These are phyloP conservation scores for Drosophila kurseongensis DNA, from an alignment of 1,140 invertebrate species.

Conservation along the genomic window DNA sequence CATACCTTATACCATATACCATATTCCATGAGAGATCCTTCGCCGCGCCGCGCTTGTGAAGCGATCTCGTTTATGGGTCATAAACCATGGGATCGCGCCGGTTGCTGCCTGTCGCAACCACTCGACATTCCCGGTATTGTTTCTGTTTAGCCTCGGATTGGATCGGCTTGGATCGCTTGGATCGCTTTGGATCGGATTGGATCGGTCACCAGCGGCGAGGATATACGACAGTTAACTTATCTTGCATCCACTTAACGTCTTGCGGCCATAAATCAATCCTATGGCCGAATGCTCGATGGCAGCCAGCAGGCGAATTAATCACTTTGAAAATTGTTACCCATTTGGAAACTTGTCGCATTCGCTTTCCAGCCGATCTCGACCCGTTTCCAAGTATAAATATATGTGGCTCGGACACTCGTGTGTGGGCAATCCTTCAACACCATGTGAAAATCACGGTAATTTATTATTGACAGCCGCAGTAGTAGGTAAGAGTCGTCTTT, in stretches of 20 bases:
- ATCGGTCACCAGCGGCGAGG: slow-evolving; percentile 78
- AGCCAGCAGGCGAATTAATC: slow-evolving; percentile 82
- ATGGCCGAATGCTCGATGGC: slow-evolving; percentile 78
- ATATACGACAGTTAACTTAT: slow-evolving; percentile 82
- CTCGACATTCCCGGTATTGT: slow-evolving; percentile 58
- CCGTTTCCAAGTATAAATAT: slow-evolving; percentile 32
- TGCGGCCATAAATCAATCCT: slow-evolving; percentile 82
- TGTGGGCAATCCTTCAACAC: slow-evolving; percentile 79
- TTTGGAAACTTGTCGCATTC: slow-evolving; percentile 82
- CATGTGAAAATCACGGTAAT: slow-evolving; percentile 68
- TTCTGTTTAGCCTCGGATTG: slow-evolving; percentile 22
- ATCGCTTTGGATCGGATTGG: slow-evolving; percentile 12
- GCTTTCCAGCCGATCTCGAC: slow-evolving; percentile 49
- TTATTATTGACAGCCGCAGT: slow-evolving; percentile 68
- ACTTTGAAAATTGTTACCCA: slow-evolving; percentile 83
- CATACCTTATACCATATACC: neutral
- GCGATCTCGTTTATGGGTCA: slow-evolving; percentile 79
- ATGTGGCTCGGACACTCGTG: slow-evolving; percentile 41
- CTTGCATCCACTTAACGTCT: slow-evolving; percentile 84
- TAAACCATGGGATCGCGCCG: slow-evolving; percentile 71
- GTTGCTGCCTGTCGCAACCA: slow-evolving; percentile 20
- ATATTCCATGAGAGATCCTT: slow-evolving; percentile 48
- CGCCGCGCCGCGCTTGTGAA: slow-evolving; percentile 53
- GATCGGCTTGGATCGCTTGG: slow-evolving; percentile 2
- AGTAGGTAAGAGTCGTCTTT: slow-evolving; percentile 45